Evolutionary conservation across 92 coral and sea anemone genomes (phyloP), one percentile per base, ranked within the genome.

Genomic region (Plumapathes pennacea): DNA sequence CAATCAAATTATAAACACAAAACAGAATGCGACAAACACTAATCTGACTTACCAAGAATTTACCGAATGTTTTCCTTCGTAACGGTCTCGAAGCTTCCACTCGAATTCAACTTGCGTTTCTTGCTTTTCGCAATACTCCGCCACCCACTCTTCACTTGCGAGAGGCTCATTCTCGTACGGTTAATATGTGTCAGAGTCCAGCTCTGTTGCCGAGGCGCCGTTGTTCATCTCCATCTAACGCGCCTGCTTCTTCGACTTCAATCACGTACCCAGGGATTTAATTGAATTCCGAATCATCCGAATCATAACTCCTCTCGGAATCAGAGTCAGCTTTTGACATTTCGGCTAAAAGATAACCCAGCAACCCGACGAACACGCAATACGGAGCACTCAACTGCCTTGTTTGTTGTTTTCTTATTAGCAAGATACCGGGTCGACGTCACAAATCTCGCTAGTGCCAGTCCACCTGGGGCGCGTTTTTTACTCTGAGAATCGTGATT

Each of bases 121-220:
- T 70, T 61, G 72, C 54, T 48, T 56, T 44, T 29, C 10, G n/a
- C 37, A 23, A 33, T 80, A 72, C 13, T 72, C 69, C 10, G 53
- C 57, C 28, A 72, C 48, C 81, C 81, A 80, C 63, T 64, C 81
- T 59, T 72, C 76, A 46, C 49, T 47, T 13, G 86, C 88, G 26
- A 67, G 48, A 19, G 88, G 82, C 43, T 80, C 81, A 57, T 74
- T 70, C 9, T 38, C 67, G 37, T 81, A 81, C 21, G 77, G 88
- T 36, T 62, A 19, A 48, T 55, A n/a, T n/a, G 21, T 52, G 7
- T 60, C 64, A 39, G 50, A 25, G 19, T 77, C 70, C 37, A 26
- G 38, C 26, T 58, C 47, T 27, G 52, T 19, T 36, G 17, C n/a
- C n/a, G n/a, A n/a, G n/a, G n/a, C n/a, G n/a, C n/a, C n/a, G 38